Conservation (phyloP, 2,113 vertebrate genomes). For the Amblyornis subalaris region DNA sequence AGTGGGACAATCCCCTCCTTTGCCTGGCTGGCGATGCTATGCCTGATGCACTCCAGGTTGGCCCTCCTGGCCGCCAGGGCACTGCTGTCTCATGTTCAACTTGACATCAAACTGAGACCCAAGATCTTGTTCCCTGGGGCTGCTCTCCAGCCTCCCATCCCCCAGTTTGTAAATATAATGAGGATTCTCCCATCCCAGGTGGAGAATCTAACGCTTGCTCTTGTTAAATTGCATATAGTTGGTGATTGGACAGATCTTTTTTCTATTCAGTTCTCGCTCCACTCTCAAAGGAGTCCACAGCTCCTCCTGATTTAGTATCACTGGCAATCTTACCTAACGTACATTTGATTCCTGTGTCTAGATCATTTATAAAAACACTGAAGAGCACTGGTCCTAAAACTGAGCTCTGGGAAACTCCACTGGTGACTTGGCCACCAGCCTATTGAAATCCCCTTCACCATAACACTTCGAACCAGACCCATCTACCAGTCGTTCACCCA, state of each 20-base stretch:
- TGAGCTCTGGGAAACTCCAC: neutral
- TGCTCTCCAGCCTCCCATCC: neutral
- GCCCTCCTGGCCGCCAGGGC: neutral
- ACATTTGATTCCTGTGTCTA: neutral
- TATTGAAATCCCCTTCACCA: neutral
- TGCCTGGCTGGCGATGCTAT: accelerated
- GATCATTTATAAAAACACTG: neutral
- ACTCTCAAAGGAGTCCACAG: accelerated
- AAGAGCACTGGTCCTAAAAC: neutral
- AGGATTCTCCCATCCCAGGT: neutral
- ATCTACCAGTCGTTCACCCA: neutral
- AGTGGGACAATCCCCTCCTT: neutral
- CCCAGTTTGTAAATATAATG: neutral
- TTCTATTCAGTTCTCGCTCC: neutral
- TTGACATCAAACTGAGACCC: neutral
- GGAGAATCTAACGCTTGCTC: neutral
- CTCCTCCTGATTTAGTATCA: neutral
- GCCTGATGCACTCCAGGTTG: accelerated
- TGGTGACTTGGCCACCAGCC: neutral
- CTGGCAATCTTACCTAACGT: neutral
- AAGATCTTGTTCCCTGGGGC: neutral
- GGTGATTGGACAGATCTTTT: neutral
- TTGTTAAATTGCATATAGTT: neutral
- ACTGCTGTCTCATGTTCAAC: accelerated
- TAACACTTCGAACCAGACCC: neutral